phyloP scores from a whole-genome alignment of 23 tunicate genomes.

The Ciona savignyi region DNA sequence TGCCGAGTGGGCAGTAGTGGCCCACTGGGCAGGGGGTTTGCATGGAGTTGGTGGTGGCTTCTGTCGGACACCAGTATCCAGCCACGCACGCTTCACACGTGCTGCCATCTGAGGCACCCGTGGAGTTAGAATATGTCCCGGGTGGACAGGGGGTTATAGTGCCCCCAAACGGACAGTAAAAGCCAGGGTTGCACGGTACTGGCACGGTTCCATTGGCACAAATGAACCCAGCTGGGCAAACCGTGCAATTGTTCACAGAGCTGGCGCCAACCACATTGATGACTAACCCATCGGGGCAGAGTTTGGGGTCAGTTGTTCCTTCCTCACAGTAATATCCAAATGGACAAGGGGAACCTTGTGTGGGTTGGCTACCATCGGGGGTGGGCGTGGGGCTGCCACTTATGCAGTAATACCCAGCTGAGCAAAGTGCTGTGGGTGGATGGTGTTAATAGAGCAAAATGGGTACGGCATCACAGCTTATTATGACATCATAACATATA shows the following conservation, averaged over 20 bases:
- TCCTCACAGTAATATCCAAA: slow-evolving; percentile 84
- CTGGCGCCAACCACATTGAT: slow-evolving; percentile 66
- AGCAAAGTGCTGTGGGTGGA: slow-evolving; percentile 49
- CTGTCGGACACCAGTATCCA: slow-evolving; percentile 89
- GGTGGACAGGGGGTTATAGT: slow-evolving; percentile 77
- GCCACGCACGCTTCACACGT: slow-evolving; percentile 64
- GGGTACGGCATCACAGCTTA: no score
- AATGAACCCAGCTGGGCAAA: slow-evolving; percentile 82
- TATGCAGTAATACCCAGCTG: slow-evolving; percentile 87
- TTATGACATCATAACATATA: no score
- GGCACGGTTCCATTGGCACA: slow-evolving; percentile 84
- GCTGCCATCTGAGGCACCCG: slow-evolving; percentile 32
- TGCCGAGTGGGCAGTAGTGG: slow-evolving; percentile 82
- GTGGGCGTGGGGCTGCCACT: slow-evolving; percentile 83
- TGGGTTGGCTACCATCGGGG: slow-evolving; percentile 63
- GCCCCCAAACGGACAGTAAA: slow-evolving; percentile 57
- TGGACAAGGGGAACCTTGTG: slow-evolving; percentile 59
- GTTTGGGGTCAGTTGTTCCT: slow-evolving; percentile 74
- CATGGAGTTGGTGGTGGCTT: slow-evolving; percentile 62
- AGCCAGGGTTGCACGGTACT: slow-evolving; percentile 56
- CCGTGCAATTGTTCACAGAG: slow-evolving; percentile 43
- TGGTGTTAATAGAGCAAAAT: no score
- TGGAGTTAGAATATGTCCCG: slow-evolving; percentile 67
- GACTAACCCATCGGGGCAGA: slow-evolving; percentile 55
- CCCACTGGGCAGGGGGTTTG: slow-evolving; percentile 91